Conservation (phyloP, 1,140 invertebrate genomes). For the Diachasma alloeum region DNA sequence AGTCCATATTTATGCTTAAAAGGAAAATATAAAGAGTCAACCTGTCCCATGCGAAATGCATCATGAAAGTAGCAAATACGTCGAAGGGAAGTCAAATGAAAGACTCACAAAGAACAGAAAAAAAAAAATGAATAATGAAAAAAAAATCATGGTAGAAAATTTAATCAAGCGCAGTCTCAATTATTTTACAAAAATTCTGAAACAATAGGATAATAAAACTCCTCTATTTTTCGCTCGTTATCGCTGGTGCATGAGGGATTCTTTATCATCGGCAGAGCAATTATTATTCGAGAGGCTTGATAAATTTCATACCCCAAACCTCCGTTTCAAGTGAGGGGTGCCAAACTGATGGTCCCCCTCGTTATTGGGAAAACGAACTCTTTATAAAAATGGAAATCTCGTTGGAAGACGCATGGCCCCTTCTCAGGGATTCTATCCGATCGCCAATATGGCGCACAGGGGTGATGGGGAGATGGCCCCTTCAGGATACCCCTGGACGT, state of each 20-base stretch:
- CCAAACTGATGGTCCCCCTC: conserved; percentile 21
- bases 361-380: conserved; percentile 28
- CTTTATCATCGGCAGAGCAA: conserved; percentile 11
- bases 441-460: conserved; percentile 30
- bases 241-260: not conserved
- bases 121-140: too few species aligned
- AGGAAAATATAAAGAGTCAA: not conserved
- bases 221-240: not conserved
- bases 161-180: not conserved
- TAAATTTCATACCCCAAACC: not conserved
- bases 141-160: not conserved
- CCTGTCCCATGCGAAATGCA: not conserved
- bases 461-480: not conserved
- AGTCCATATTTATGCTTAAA: not conserved
- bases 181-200: not conserved
- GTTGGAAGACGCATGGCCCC: conserved; percentile 28
- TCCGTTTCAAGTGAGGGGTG: not conserved
- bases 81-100: not conserved
- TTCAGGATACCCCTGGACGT: conserved; percentile 5
- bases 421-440: conserved; percentile 27
- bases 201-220: not conserved
- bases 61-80: not conserved
- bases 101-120: too few species aligned
- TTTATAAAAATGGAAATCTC: conserved; percentile 36
- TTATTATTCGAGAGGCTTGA: conserved; percentile 8